A percentile compares a stretch with the other conserved stretches of the same genome.
Evolutionary conservation across 1,140 invertebrate species (phyloP).

Genomic region (Batillaria attramentaria): DNA sequence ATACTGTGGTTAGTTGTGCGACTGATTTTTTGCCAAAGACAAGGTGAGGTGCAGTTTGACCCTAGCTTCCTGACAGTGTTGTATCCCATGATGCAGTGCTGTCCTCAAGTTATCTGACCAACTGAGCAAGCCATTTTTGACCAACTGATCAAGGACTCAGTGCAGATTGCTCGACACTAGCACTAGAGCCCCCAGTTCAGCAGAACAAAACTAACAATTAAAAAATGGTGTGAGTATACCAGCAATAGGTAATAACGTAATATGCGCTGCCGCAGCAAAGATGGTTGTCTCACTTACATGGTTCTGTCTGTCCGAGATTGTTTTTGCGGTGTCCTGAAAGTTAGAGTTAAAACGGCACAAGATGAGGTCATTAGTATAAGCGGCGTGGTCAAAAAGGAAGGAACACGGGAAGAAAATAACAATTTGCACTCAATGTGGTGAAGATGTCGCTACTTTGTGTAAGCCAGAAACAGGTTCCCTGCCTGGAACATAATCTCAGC

Average conservation of each 20-base stretch:
- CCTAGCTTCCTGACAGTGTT: no score
- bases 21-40: no score
- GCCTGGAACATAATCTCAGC: constrained; percentile 20
- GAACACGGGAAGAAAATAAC: neutral
- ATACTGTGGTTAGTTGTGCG: no score
- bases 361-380: constrained; percentile 33
- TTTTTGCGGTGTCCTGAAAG: constrained; percentile 54
- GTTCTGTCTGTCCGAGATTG: constrained; percentile 55
- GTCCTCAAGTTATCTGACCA: no score
- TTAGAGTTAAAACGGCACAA: constrained; percentile 35
- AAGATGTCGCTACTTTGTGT: constrained; percentile 14
- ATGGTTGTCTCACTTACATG: constrained; percentile 54
- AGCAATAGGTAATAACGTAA: constrained; percentile 13
- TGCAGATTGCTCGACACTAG: no score
- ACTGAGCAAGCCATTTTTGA: no score
- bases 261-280: constrained; percentile 23
- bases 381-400: constrained; percentile 15
- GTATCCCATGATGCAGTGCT: no score
- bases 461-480: constrained; percentile 17
- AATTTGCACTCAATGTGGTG: constrained; percentile 24
- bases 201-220: constrained; percentile 1
- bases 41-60: no score
- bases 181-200: no score
- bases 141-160: no score
- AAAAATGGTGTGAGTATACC: neutral